Percentiles rank a stretch among this genome's conserved stretches.
Conservation (phyloP, 2,888 invertebrate species). For the Pseudolycoriella hygida region DNA sequence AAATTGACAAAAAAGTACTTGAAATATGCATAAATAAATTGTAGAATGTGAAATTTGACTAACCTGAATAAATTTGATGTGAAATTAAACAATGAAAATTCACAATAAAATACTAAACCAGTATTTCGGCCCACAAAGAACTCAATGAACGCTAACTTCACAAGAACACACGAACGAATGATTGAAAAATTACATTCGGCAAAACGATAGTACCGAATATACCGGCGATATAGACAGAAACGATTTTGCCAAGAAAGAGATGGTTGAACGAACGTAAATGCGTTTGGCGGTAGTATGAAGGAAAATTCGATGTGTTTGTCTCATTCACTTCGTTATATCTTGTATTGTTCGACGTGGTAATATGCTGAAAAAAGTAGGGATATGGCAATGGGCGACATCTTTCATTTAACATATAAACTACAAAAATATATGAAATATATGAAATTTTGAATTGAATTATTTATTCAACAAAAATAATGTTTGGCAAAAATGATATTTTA, state of each 20-base stretch:
- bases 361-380: background rate
- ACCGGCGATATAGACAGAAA: too few species aligned
- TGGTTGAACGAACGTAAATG: background rate
- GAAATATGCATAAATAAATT: slow-evolving; percentile 3
- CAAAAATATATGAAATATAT: background rate
- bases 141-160: background rate
- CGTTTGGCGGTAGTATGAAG: background rate
- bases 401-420: background rate
- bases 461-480: slow-evolving; percentile 1
- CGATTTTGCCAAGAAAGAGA: too few species aligned
- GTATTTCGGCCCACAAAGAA: background rate
- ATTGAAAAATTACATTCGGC: background rate
- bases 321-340: too few species aligned
- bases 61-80: slow-evolving; percentile 4
- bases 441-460: background rate
- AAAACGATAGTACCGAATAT: too few species aligned
- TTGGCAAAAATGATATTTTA: background rate
- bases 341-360: background rate
- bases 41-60: slow-evolving; percentile 5
- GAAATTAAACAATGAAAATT: slow-evolving; percentile 5
- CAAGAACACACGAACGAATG: background rate
- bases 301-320: too few species aligned
- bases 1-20: slow-evolving; percentile 4
- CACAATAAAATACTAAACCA: slow-evolving; percentile 2
- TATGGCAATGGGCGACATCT: background rate